Conservation (phyloP, 2,797 vertebrate genomes). For the Simalia tracyae region DNA sequence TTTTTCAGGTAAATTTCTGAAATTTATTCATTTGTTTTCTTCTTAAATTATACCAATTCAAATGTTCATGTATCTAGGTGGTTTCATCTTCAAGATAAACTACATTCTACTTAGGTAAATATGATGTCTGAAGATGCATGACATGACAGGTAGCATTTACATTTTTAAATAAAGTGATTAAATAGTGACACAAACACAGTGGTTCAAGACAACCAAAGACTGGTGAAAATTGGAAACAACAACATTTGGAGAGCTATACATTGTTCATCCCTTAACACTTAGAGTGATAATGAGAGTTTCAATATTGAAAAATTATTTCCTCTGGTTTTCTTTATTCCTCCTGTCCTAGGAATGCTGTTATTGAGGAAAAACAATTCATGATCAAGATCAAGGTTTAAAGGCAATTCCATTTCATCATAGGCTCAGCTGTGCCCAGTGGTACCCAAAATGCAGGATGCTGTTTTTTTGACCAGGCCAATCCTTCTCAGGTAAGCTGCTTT, state of each 20-base stretch:
- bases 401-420: not conserved
- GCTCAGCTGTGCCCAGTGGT: not conserved
- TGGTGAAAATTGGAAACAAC: constrained; percentile 41
- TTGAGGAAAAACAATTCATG: not conserved
- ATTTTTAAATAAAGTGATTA: not conserved
- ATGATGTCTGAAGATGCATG: not conserved
- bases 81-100: constrained; percentile 34
- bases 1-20: not conserved
- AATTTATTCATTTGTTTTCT: not conserved
- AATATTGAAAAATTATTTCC: not conserved
- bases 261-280: not conserved
- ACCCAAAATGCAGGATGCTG: not conserved
- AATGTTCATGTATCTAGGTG: constrained; percentile 30
- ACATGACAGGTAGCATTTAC: constrained; percentile 7
- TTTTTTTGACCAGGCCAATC: not conserved
- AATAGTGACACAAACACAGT: not conserved
- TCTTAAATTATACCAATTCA: not conserved
- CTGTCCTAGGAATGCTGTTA: not conserved
- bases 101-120: constrained; percentile 25
- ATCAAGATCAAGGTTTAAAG: not conserved
- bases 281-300: not conserved
- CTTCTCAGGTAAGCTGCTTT: not conserved
- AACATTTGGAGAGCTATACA: not conserved
- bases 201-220: constrained; percentile 4
- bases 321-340: not conserved